Percentiles rank a stretch among this genome's conserved stretches.
Conservation (phyloP, 2,113 vertebrate genomes). For the Struthio camelus region DNA sequence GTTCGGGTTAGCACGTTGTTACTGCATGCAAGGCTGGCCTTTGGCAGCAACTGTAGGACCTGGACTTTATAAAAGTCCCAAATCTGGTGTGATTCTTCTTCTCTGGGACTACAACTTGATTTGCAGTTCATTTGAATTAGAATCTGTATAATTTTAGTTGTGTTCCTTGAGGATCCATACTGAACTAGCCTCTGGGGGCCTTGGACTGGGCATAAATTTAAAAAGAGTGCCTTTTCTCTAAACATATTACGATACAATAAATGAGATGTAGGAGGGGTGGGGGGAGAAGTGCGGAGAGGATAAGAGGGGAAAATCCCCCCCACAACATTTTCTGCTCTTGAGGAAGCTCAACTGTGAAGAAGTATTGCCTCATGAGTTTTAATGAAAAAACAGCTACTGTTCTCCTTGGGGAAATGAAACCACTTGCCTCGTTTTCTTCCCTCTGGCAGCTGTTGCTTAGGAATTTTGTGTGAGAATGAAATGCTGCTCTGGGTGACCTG, state of each 20-base stretch:
- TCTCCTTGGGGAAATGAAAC: conserved; percentile 22
- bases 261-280: neutral
- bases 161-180: neutral
- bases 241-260: neutral
- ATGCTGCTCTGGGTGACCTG: neutral
- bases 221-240: neutral
- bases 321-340: neutral
- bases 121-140: neutral
- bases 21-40: neutral
- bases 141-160: neutral
- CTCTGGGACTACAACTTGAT: neutral
- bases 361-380: conserved; percentile 23
- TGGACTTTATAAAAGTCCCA: neutral
- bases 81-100: neutral
- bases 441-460: conserved; percentile 35
- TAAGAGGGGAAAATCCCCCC: neutral
- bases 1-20: neutral
- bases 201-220: neutral
- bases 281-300: neutral
- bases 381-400: conserved; percentile 25
- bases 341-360: conserved; percentile 46
- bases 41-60: neutral
- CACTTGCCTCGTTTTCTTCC: conserved; percentile 40
- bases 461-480: conserved; percentile 24
- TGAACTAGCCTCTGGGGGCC: neutral